Evolutionary conservation across 1,140 invertebrate genomes (phyloP).

Genomic region (Formica selysi): DNA sequence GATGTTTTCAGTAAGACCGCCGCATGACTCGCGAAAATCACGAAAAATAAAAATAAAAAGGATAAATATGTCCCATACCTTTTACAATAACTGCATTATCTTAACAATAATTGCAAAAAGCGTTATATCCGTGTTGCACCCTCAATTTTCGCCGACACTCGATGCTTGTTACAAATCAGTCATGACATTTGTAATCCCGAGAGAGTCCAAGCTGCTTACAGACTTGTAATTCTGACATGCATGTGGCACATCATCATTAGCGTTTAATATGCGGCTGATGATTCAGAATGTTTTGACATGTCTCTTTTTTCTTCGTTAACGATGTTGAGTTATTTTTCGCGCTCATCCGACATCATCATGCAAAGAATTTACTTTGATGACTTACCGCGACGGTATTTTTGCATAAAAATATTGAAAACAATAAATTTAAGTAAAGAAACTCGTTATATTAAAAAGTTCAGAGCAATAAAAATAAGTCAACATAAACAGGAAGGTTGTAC

Average conservation of each 20-base stretch:
- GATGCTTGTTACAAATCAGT: slow-evolving; percentile 27
- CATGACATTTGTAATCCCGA: slow-evolving; percentile 74
- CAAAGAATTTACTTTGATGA: slow-evolving; percentile 8
- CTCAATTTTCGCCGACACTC: not conserved
- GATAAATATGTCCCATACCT: not conserved
- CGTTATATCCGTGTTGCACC: not conserved
- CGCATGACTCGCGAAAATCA: not conserved
- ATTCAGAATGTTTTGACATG: slow-evolving; percentile 1
- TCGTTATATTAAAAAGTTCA: too few relatives aligned
- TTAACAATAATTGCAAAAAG: not conserved
- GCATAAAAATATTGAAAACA: not conserved
- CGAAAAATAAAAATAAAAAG: not conserved
- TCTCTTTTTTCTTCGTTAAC: not conserved
- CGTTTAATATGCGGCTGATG: slow-evolving; percentile 66
- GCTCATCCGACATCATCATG: not conserved
- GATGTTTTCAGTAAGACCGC: not conserved
- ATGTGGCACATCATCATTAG: slow-evolving; percentile 68
- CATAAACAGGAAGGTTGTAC: too few relatives aligned
- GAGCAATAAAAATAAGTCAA: too few relatives aligned
- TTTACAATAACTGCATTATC: not conserved
- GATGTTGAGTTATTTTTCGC: not conserved
- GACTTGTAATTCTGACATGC: slow-evolving; percentile 81
- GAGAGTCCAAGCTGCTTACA: slow-evolving; percentile 77
- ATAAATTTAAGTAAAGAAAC: too few relatives aligned
- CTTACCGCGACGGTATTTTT: not conserved